Conservation (phyloP, 2,888 invertebrate genomes). For the Ophraella communa region DNA sequence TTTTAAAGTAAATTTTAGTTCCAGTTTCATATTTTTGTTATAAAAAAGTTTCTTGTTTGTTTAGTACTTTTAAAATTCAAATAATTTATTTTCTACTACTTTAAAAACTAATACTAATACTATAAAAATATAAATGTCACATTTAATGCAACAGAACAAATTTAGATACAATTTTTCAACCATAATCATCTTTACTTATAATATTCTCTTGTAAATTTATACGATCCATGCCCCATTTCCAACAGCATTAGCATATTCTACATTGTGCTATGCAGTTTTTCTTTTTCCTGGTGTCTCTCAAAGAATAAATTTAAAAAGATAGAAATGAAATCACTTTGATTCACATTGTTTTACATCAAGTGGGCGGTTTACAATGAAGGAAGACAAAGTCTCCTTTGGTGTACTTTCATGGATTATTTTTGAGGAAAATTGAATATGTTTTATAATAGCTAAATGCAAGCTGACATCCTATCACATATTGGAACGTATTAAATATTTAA, state of each 20-base stretch:
- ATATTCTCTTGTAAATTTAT: not conserved
- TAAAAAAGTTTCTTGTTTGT: no score
- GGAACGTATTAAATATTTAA: no score
- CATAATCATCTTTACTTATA: no score
- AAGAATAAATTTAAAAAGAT: constrained; percentile 1
- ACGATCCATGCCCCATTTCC: not conserved
- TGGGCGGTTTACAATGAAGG: not conserved
- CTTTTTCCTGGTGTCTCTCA: not conserved
- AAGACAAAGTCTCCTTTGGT: not conserved
- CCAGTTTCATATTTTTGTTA: no score
- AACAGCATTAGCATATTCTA: constrained; percentile 10
- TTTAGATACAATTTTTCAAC: no score
- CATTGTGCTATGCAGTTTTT: not conserved
- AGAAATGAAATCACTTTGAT: constrained; percentile 11
- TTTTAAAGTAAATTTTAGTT: no score
- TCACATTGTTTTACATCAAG: constrained; percentile 13
- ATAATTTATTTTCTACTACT: no score
- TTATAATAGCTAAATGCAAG: not conserved
- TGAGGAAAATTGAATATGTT: not conserved
- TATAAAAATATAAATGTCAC: no score
- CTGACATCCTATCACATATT: no score
- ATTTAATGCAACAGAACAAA: no score
- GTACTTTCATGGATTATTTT: not conserved
- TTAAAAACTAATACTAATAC: no score
- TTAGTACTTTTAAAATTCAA: no score